Evolutionary conservation across 2,888 invertebrate species (phyloP), one percentile per base, ranked within the genome.

Genomic region (Idaea aversata): DNA sequence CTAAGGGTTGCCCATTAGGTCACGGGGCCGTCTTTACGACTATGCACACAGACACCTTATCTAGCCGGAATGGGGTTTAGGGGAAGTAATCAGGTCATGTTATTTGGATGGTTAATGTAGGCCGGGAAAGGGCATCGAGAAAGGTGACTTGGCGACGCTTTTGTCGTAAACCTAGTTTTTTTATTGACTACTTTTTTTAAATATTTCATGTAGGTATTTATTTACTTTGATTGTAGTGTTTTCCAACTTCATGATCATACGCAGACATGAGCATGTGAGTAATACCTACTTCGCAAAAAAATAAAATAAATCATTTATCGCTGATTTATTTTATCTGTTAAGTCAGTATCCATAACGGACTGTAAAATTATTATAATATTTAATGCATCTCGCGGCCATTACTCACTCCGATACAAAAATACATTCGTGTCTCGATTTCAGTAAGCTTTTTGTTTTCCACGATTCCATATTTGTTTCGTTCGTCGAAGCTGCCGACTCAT

Each of bases 21-120:
- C 84, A 85, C 74, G 80, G 80, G 87, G 85, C 72, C 80, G 78
- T 67, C 73, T 88, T 88, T 87, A 89, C 82, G 83, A 81, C 77
- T 80, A 82, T 78, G 74, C 78, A 78, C 80, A 70, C 80, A 70
- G 75, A 72, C 73, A 70, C 68, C 68, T 66, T 67, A 66, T 63
- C 59, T 59, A 62, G 34, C 67, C 62, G 66, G 65, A 70, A 71
- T 67, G 69, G 74, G 71, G 69, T 69, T 69, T 65, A 60, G 63
- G 65, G 67, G 61, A 61, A 65, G 25, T 68, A 71, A 70, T 74
- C 70, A 61, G 74, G 70, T 71, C 73, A 70, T 63, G 62, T 34
- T 69, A 63, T 69, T 68, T 69, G 65, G 64, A 47, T 10, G 47
- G 47, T 13, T 47, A 47, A 47, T 47, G 47, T 47, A 47, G 10